Evolutionary conservation across 2,888 invertebrate species (phyloP).

Genomic region (Tryphoninae sp.): DNA sequence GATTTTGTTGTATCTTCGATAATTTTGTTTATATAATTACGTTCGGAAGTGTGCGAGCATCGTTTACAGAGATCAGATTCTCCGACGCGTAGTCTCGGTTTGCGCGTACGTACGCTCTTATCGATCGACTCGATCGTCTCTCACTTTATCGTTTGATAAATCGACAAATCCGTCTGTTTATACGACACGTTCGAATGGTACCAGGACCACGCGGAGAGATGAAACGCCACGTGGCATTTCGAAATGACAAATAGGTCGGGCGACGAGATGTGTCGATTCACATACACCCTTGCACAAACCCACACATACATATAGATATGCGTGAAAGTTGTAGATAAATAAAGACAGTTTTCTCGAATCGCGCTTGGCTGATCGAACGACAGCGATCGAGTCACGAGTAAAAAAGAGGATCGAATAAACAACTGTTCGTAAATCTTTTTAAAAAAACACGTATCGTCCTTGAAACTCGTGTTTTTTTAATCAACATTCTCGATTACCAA

Average conservation of each 20-base stretch:
- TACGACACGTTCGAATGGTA: conserved; percentile 17
- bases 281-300: background rate
- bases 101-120: conserved; percentile 7
- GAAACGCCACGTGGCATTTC: conserved; percentile 38
- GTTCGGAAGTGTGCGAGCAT: too few relatives aligned
- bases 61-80: too few relatives aligned
- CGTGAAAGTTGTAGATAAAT: conserved; percentile 47
- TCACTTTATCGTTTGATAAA: conserved; percentile 41
- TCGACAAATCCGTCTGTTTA: conserved; percentile 41
- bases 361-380: conserved; percentile 20
- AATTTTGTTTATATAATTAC: too few relatives aligned
- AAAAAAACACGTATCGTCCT: background rate
- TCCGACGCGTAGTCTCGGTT: conserved; percentile 8
- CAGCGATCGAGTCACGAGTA: background rate
- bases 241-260: conserved; percentile 31
- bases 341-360: conserved; percentile 35
- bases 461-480: too few relatives aligned
- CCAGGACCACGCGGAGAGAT: background rate
- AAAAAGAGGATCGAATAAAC: too few relatives aligned
- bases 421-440: background rate
- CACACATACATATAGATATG: too few relatives aligned
- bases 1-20: too few relatives aligned
- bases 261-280: conserved; percentile 42
- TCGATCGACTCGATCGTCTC: conserved; percentile 31
- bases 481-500: too few relatives aligned